phyloP scores from a whole-genome alignment of 2,113 vertebrate species.

The Pavo muticus region DNA sequence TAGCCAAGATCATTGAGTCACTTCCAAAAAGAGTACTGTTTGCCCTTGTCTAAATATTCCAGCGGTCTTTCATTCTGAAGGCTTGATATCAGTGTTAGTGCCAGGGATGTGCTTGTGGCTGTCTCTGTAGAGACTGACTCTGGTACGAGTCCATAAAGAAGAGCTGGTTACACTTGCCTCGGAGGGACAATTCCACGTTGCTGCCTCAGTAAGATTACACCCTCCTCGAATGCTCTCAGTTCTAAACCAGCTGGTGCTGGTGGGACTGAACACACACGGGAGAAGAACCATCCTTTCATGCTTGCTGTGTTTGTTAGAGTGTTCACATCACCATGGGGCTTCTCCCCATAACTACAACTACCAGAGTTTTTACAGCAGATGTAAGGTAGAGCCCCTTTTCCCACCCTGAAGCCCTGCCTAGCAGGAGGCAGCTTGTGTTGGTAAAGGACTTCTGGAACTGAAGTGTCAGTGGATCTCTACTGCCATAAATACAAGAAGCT shows the following conservation, averaged over 20 bases:
- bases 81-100: too few species aligned
- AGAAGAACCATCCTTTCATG: not conserved
- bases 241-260: not conserved
- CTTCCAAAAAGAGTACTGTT: conserved; percentile 26
- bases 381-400: not conserved
- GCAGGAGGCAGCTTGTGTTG: not conserved
- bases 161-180: not conserved
- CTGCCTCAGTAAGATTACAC: not conserved
- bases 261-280: not conserved
- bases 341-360: not conserved
- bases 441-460: not conserved
- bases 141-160: not conserved
- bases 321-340: not conserved
- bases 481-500: rapidly evolving
- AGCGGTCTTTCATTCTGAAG: not conserved
- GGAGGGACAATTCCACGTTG: not conserved
- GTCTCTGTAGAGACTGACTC: not conserved
- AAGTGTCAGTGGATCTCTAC: not conserved
- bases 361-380: rapidly evolving
- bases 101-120: not conserved
- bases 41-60: not conserved
- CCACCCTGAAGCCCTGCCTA: not conserved
- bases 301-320: not conserved
- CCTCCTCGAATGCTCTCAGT: rapidly evolving
- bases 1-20: not conserved